Evolutionary conservation across 2,797 vertebrate species (phyloP), one percentile per base, ranked within the genome.

Genomic region (Chelon auratus): DNA sequence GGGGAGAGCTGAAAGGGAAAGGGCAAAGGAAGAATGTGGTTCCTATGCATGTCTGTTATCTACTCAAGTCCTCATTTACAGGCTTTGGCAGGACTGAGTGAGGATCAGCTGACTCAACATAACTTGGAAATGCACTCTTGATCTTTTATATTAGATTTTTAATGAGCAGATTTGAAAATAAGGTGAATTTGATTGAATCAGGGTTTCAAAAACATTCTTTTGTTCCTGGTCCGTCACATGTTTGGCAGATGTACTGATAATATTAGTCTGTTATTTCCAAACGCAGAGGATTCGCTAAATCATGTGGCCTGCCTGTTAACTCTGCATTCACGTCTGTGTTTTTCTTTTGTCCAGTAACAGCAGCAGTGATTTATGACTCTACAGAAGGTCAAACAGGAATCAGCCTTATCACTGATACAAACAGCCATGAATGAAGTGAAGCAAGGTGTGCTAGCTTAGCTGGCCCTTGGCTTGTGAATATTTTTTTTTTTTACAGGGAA

Each of bases 1-100:
- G 75, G 36, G 76, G 82, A 68, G 65, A 20, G 54, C 42, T 61
- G 58, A 71, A 17, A 71, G 72, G 51, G 50, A 63, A 86, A 83
- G 78, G 85, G 65, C 67, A 81, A 30, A 15, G 61, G 79, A 84
- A 62, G 87, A 90, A 87, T 89, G 83, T 58, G 56, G 45, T 57
- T 56, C 36, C 63, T 62, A 9, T 63, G 12, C 68, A 78, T 50
- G 52, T 71, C 48, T 54, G 22, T 77, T 82, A 67, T 74, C 57
- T 20, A 3, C 48, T 85, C 37, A 63, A 68, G 57, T 63, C 60
- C 52, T 65, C 5, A 2, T 55, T 51, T 67, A 52, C 13, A 40
- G 24, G 14, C 26, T 71, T 33, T 47, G n/a, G 72, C 47, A 30
- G 40, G 56, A 68, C 18, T 2, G 5, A 68, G 24, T 39, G 6